A percentile compares a stretch with the other conserved stretches of the same genome.
These are phyloP conservation scores for Tachina fera DNA, from an alignment of 2,888 invertebrate genomes.

Conservation along the genomic window DNA sequence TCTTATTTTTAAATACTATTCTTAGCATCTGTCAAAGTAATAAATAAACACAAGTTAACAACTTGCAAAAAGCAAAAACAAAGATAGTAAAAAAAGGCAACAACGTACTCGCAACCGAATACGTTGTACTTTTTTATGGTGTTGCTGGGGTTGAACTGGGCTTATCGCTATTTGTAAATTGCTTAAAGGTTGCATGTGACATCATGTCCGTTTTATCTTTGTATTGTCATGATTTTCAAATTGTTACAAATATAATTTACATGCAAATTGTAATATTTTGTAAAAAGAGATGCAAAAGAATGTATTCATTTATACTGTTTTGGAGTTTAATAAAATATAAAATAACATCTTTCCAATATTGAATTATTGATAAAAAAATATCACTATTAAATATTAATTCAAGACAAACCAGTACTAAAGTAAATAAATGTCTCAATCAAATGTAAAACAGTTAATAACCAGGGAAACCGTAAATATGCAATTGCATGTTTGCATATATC, in stretches of 20 bases:
- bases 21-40: constrained; percentile 57
- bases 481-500: too few species aligned
- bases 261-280: background rate
- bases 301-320: too few species aligned
- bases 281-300: background rate
- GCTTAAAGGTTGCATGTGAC: constrained; percentile 62
- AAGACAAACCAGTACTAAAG: too few species aligned
- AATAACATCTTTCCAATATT: too few species aligned
- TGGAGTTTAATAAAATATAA: too few species aligned
- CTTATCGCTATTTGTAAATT: constrained; percentile 60
- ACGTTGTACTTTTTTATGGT: background rate
- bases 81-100: background rate
- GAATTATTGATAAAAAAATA: too few species aligned
- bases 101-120: background rate
- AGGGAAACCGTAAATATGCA: too few species aligned
- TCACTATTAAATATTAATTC: too few species aligned
- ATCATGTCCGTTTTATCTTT: constrained; percentile 59
- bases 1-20: background rate
- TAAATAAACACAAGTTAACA: constrained; percentile 50
- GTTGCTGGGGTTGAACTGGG: background rate
- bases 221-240: constrained; percentile 44
- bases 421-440: too few species aligned
- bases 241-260: constrained; percentile 31
- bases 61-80: background rate
- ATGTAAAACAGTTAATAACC: too few species aligned